Percentiles rank a stretch among this genome's conserved stretches.
Evolutionary conservation across 2,797 vertebrate genomes (phyloP).

Genomic region (Anguilla obscura): DNA sequence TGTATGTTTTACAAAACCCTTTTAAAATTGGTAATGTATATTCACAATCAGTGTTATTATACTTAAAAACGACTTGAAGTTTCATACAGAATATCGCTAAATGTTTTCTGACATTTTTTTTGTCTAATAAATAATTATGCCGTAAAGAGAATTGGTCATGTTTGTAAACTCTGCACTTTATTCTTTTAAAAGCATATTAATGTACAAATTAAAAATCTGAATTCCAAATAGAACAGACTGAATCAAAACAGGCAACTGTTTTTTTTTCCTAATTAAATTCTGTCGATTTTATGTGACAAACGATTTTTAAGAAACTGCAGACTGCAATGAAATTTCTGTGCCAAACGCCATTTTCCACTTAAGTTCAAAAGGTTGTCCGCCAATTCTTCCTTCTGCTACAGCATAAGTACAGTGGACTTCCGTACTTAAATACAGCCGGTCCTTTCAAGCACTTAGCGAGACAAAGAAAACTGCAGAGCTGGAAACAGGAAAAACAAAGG

Average conservation of each 20-base stretch:
- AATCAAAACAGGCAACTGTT: background rate
- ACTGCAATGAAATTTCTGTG: conserved; percentile 19
- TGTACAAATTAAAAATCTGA: background rate
- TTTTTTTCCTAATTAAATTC: conserved; percentile 1
- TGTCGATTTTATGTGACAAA: conserved; percentile 8
- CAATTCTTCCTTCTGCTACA: conserved; percentile 87
- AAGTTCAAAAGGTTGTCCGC: conserved; percentile 90
- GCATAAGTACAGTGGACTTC: conserved; percentile 83
- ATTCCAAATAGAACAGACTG: background rate
- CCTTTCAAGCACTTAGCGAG: conserved; percentile 74
- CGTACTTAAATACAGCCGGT: conserved; percentile 84
- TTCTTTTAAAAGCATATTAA: background rate
- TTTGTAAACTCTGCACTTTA: background rate
- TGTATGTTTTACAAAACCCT: background rate
- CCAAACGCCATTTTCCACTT: conserved; percentile 61
- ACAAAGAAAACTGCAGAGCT: conserved; percentile 76
- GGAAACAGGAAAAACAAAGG: conserved; percentile 91
- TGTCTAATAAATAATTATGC: background rate
- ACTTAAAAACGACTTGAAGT: background rate
- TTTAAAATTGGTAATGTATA: background rate
- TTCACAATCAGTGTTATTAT: background rate
- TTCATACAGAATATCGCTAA: background rate
- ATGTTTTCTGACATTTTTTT: background rate
- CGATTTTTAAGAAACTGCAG: conserved; percentile 15
- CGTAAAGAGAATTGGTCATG: background rate